Evolutionary conservation across 2,888 invertebrate species (phyloP).

Genomic region (Synanthedon formicaeformis): DNA sequence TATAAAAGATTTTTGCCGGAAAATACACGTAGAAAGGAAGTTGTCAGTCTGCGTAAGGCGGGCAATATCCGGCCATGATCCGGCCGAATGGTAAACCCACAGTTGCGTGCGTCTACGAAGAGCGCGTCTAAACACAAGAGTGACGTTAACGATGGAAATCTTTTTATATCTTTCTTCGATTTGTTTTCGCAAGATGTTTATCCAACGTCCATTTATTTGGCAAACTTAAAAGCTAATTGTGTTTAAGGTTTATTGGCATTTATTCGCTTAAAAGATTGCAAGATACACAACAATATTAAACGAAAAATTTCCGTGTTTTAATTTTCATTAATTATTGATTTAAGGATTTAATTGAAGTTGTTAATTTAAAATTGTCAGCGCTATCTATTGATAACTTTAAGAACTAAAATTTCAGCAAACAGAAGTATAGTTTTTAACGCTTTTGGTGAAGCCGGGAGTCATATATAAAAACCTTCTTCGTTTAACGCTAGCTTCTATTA

Average conservation of each 20-base stretch:
- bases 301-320: too few species aligned
- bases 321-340: too few species aligned
- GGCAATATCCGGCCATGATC: slow-evolving; percentile 53
- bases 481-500: too few species aligned
- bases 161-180: slow-evolving; percentile 15
- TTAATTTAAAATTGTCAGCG: too few species aligned
- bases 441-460: too few species aligned
- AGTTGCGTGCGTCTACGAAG: slow-evolving; percentile 31
- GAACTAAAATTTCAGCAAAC: too few species aligned
- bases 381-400: too few species aligned
- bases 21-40: slow-evolving; percentile 15
- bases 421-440: too few species aligned
- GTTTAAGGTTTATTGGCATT: not conserved
- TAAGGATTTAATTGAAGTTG: too few species aligned
- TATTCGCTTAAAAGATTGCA: not conserved
- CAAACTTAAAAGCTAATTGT: slow-evolving; percentile 3
- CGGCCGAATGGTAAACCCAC: slow-evolving; percentile 16
- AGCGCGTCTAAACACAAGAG: slow-evolving; percentile 5
- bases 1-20: too few species aligned
- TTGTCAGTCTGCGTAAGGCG: slow-evolving; percentile 18
- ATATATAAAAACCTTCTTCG: too few species aligned
- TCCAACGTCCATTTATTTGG: slow-evolving; percentile 9
- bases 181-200: not conserved
- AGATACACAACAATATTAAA: too few species aligned
- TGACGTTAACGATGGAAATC: slow-evolving; percentile 17